Conservation (phyloP, 2,797 vertebrate species). For the Alca torda region DNA sequence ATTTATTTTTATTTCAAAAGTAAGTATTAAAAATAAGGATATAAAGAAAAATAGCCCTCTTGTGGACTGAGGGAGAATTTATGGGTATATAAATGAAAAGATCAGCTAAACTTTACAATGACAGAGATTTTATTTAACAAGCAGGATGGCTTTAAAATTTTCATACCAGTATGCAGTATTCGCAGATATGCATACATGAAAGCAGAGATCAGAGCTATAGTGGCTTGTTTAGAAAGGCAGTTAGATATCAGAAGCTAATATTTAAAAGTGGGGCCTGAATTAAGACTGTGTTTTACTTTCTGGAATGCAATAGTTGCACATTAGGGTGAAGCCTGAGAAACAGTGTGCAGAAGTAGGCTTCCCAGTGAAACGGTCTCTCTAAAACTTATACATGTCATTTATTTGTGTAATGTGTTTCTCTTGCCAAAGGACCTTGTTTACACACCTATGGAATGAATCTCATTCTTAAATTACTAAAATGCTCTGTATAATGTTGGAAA, state of each 20-base stretch:
- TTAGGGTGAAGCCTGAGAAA: background rate
- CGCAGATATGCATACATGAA: background rate
- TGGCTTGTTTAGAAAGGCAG: background rate
- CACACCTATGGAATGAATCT: background rate
- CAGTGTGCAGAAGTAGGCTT: background rate
- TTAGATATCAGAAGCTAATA: background rate
- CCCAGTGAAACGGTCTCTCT: background rate
- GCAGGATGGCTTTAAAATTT: background rate
- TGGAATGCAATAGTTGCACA: background rate
- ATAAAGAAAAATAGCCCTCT: background rate
- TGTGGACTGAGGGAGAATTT: background rate
- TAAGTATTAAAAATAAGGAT: background rate
- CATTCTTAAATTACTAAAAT: background rate
- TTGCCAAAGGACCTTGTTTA: background rate
- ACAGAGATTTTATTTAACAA: slow-evolving; percentile 13
- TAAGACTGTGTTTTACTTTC: background rate
- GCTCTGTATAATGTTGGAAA: background rate
- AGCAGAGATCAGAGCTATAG: background rate
- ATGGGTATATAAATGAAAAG: slow-evolving; percentile 2
- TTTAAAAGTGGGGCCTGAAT: background rate
- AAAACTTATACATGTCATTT: background rate
- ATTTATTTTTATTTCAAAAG: slow-evolving; percentile 21
- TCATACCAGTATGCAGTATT: background rate
- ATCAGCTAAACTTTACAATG: background rate
- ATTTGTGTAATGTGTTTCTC: background rate